Percentiles rank a stretch among this genome's conserved stretches.
phyloP scores from a whole-genome alignment of 2,888 invertebrate genomes.

The Mactromeris polynyma region DNA sequence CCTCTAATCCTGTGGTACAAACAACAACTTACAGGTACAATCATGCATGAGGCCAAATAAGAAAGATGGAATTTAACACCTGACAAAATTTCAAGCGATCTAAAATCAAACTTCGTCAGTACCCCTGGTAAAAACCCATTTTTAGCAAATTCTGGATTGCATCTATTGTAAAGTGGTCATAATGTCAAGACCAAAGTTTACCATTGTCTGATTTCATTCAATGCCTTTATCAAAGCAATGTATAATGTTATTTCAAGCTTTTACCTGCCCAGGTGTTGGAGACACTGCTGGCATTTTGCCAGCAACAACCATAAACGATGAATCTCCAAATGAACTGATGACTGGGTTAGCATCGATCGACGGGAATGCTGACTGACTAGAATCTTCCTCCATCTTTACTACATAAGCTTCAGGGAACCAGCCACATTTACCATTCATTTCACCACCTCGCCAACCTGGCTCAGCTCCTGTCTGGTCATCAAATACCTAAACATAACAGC shows the following conservation, averaged over 20 bases:
- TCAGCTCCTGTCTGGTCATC: conserved; percentile 94
- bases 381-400: conserved; percentile 70
- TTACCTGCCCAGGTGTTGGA: conserved; percentile 84
- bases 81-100: too few species aligned
- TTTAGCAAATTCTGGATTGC: too few species aligned
- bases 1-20: too few species aligned
- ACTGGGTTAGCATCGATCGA: conserved; percentile 26
- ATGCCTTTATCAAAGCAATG: too few species aligned
- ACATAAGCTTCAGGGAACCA: conserved; percentile 99
- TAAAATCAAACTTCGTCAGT: too few species aligned
- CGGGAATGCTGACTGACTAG: conserved; percentile 67
- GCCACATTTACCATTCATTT: conserved; percentile 95
- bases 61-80: too few species aligned
- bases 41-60: too few species aligned
- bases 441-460: conserved; percentile 98
- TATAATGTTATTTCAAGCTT: neutral
- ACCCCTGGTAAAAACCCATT: too few species aligned
- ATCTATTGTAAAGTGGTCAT: too few species aligned
- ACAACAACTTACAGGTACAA: too few species aligned
- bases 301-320: conserved; percentile 76
- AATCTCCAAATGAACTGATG: conserved; percentile 65
- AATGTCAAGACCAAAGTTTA: too few species aligned
- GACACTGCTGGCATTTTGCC: conserved; percentile 70
- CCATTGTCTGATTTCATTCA: too few species aligned
- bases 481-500: conserved; percentile 83